Conservation (phyloP, 2,797 vertebrate genomes). For the Rhabdophis nuchalis region DNA sequence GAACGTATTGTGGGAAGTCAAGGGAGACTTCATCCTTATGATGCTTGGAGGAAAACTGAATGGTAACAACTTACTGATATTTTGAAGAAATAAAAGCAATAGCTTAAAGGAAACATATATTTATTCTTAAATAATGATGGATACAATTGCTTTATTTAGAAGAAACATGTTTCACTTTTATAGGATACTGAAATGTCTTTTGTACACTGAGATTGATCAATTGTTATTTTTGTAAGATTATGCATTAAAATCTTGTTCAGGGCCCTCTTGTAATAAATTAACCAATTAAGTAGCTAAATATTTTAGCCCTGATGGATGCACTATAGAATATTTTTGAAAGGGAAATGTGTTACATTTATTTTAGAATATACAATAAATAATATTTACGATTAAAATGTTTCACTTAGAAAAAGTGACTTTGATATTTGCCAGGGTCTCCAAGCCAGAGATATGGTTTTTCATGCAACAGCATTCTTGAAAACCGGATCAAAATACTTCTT, state of each 20-base stretch:
- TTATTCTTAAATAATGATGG: not conserved
- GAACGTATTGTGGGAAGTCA: not conserved
- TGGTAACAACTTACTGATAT: not conserved
- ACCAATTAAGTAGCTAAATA: not conserved
- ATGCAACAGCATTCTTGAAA: not conserved
- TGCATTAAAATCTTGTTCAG: not conserved
- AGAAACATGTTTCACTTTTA: not conserved
- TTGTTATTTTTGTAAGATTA: not conserved
- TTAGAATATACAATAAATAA: constrained; percentile 32
- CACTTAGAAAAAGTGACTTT: constrained; percentile 38
- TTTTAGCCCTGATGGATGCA: not conserved
- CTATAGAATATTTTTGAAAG: not conserved
- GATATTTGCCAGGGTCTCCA: constrained; percentile 36
- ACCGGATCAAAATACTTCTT: not conserved
- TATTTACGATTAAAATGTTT: constrained; percentile 33
- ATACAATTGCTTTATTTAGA: not conserved
- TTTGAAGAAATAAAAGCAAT: not conserved
- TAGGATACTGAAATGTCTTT: not conserved
- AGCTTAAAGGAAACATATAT: not conserved
- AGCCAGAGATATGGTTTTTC: not conserved
- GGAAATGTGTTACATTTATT: not conserved
- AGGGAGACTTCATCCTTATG: not conserved
- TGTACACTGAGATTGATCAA: not conserved
- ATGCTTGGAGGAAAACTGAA: not conserved
- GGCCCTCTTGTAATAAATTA: not conserved